Evolutionary conservation across 2,113 vertebrate species (phyloP).

Genomic region (Epinephelus cyanopodus): DNA sequence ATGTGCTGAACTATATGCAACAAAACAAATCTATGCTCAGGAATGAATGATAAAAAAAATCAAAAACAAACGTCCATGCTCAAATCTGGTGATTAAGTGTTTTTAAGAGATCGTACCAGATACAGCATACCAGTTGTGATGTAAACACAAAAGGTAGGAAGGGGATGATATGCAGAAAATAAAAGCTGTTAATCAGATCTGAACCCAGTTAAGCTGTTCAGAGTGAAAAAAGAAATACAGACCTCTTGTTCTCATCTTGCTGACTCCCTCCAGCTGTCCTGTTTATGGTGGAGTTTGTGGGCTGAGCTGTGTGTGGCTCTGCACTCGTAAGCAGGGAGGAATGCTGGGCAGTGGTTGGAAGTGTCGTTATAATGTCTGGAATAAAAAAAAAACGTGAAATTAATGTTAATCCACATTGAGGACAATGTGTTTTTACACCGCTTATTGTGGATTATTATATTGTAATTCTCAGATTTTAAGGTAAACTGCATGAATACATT

Average conservation of each 20-base stretch:
- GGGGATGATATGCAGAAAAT: background rate
- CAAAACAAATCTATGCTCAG: background rate
- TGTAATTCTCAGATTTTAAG: background rate
- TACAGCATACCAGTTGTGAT: background rate
- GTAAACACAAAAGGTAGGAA: background rate
- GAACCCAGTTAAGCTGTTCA: background rate
- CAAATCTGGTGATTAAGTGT: background rate
- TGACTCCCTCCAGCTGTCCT: background rate
- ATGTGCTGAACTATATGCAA: background rate
- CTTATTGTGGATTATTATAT: background rate
- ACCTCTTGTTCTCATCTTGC: conserved; percentile 20
- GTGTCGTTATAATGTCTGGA: background rate
- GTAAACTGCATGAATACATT: background rate
- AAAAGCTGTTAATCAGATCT: background rate
- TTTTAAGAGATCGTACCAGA: background rate
- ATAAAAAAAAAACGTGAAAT: background rate
- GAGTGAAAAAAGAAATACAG: background rate
- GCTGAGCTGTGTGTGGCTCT: background rate
- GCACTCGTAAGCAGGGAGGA: background rate
- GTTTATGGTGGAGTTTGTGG: background rate
- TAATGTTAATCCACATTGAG: background rate
- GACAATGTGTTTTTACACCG: background rate
- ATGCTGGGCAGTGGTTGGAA: background rate
- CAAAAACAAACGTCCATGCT: background rate
- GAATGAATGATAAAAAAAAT: background rate